Percentiles rank a stretch among this genome's conserved stretches.
Evolutionary conservation across 2,797 vertebrate genomes (phyloP).

Genomic region (Artibeus lituratus): DNA sequence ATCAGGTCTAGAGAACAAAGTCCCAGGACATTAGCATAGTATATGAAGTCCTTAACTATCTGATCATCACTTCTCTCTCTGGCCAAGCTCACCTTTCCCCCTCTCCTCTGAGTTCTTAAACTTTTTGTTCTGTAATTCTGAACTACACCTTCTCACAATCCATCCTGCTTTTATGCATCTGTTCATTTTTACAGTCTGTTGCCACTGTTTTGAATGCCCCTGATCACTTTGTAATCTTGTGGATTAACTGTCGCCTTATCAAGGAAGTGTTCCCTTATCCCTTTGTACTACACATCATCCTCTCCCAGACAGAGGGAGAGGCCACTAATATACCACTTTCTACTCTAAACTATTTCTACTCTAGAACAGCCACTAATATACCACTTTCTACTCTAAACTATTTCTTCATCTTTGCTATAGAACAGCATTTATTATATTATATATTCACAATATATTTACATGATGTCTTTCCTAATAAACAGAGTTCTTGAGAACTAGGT

Average conservation of each 20-base stretch:
- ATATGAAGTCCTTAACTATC: not conserved
- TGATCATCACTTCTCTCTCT: not conserved
- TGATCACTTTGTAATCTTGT: not conserved
- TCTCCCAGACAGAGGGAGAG: not conserved
- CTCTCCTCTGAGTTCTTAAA: not conserved
- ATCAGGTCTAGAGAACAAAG: not conserved
- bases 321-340: too few relatives aligned
- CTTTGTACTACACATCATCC: not conserved
- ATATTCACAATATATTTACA: slow-evolving; percentile 6
- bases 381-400: not conserved
- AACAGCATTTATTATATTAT: not conserved
- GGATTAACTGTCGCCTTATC: not conserved
- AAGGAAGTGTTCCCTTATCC: not conserved
- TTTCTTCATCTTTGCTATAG: not conserved
- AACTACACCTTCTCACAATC: not conserved
- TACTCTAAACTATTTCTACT: too few relatives aligned
- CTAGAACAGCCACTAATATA: too few relatives aligned
- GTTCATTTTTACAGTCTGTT: slow-evolving; percentile 10
- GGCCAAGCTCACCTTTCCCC: not conserved
- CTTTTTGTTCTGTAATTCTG: slow-evolving; percentile 1
- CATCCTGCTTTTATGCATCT: not conserved
- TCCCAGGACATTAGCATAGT: not conserved
- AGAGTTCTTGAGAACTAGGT: slow-evolving; percentile 1
- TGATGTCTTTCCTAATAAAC: slow-evolving; percentile 28
- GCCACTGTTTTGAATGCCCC: not conserved